Evolutionary conservation across 1,140 invertebrate species (phyloP), one percentile per base, ranked within the genome.

Genomic region (Telenomus remus): DNA sequence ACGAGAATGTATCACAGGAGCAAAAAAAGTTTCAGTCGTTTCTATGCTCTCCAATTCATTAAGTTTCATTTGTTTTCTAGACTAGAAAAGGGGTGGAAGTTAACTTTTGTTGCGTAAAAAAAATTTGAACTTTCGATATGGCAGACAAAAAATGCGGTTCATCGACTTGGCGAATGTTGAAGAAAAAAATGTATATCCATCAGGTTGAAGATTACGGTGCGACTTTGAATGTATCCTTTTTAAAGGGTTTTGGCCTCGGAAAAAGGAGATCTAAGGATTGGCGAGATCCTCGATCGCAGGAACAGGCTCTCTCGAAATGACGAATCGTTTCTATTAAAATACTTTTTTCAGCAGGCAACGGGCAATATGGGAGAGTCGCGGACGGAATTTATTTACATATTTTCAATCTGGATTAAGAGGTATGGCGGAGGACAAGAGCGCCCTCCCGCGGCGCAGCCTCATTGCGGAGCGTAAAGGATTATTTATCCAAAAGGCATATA

Each of bases 241-340:
- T 59, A 70, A 76, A 76, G 65, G 73, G 65, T 76, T 76, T 60
- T 70, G 65, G 60, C 55, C 73, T 76, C 60, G 55, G 61, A 51
- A 66, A 76, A 76, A 69, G 42, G 74, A 69, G 73, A 75, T 69
- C 64, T 68, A 50, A 68, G 59, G 64, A 64, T 69, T 65, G 72
- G 72, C 64, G 64, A 65, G 48, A 76, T 76, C 60, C 55, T 64
- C 73, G 65, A 54, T 69, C 50, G 61, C 53, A 53, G 44, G 61
- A 66, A 75, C 61, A 72, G 70, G 73, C 50, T 69, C 75, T 27
- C 19, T 55, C 61, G 80, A 86, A 87, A 87, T 88, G 87, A 88
- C 87, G 86, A 87, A 88, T 88, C 85, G 87, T 86, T 87, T 88
- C 87, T 88, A 88, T 88, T 88, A 88, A 88, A 88, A 88, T 87